phyloP scores from a whole-genome alignment of 2,113 vertebrate species.

The Sylvilagus bachmani region DNA sequence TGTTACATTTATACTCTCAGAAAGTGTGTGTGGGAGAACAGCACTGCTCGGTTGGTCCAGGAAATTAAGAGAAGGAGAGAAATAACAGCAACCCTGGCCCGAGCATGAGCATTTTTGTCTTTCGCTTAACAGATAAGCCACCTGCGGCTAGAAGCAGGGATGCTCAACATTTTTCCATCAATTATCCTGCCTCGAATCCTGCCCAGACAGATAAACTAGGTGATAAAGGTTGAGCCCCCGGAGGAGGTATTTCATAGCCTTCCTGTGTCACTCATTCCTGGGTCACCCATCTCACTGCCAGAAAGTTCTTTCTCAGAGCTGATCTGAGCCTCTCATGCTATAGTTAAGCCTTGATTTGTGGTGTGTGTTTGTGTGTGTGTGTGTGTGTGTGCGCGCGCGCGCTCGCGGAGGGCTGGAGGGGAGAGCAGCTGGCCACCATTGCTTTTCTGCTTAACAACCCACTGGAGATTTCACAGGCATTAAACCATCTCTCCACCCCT shows the following conservation, averaged over 20 bases:
- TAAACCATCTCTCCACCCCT: slow-evolving; percentile 9
- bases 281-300: background rate
- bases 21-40: background rate
- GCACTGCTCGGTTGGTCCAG: background rate
- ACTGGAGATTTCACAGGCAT: slow-evolving; percentile 37
- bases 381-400: background rate
- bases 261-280: slow-evolving; percentile 41
- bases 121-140: background rate
- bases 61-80: slow-evolving; percentile 36
- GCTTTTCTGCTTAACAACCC: slow-evolving; percentile 26
- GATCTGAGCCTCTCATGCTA: slow-evolving; percentile 45
- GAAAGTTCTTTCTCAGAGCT: slow-evolving; percentile 50
- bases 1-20: slow-evolving; percentile 31
- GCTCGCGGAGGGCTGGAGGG: background rate
- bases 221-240: slow-evolving; percentile 4
- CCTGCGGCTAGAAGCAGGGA: background rate
- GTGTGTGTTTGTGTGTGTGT: background rate
- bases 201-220: slow-evolving; percentile 30
- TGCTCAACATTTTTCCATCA: background rate
- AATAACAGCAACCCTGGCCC: background rate
- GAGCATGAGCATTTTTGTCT: slow-evolving; percentile 27
- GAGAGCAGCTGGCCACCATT: background rate
- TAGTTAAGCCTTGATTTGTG: background rate
- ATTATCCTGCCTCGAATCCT: background rate
- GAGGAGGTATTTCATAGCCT: slow-evolving; percentile 7